phyloP scores from a whole-genome alignment of 2,797 vertebrate species.

The Neostethus bicornis region DNA sequence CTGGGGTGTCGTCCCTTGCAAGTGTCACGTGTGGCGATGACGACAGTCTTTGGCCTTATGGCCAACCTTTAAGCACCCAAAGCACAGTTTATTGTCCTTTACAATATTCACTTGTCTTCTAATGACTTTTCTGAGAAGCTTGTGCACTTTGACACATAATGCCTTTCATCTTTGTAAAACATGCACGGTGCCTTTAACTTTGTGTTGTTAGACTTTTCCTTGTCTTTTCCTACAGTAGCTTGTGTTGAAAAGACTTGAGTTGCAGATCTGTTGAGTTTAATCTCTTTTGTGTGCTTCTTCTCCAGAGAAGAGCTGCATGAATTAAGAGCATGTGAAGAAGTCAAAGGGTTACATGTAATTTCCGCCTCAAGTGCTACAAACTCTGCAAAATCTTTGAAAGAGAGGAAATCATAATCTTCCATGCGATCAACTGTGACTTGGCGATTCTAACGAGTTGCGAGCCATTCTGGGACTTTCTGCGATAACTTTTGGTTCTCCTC shows the following conservation, averaged over 20 bases:
- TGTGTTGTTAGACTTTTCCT: background rate
- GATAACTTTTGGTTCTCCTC: conserved; percentile 5
- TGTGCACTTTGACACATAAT: background rate
- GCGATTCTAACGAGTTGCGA: background rate
- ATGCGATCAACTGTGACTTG: background rate
- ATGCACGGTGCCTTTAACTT: background rate
- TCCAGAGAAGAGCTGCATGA: too few relatives aligned
- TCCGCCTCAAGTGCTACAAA: background rate
- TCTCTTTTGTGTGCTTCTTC: too few relatives aligned
- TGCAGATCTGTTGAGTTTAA: background rate
- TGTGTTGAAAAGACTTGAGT: background rate
- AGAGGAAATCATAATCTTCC: background rate
- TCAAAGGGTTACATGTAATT: too few relatives aligned
- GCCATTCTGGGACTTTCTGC: conserved; percentile 10
- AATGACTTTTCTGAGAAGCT: background rate
- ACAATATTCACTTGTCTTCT: background rate
- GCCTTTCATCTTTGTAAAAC: background rate
- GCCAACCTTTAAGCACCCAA: too few relatives aligned
- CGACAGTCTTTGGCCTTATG: too few relatives aligned
- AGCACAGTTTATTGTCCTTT: conserved; percentile 1
- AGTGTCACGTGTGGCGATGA: too few relatives aligned
- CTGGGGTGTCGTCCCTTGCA: background rate
- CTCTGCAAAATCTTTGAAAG: background rate
- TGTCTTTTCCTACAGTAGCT: too few relatives aligned
- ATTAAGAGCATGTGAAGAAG: too few relatives aligned